These are phyloP conservation scores for Sinocyclocheilus grahami DNA, from an alignment of 2,113 vertebrate species.

Conservation along the genomic window DNA sequence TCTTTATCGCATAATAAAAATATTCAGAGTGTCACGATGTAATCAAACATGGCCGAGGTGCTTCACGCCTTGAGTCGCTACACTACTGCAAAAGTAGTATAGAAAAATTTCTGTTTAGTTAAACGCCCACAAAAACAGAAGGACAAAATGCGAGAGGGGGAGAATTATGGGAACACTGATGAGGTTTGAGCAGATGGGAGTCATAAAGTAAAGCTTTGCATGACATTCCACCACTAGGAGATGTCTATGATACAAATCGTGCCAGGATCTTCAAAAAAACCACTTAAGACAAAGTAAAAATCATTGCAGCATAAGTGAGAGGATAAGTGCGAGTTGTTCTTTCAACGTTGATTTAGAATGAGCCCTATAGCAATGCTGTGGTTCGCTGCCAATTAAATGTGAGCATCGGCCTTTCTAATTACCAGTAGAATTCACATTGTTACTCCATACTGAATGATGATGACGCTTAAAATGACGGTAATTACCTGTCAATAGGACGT, in stretches of 20 bases:
- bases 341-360: conserved; percentile 1
- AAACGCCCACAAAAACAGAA: background rate
- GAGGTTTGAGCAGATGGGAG: conserved; percentile 67
- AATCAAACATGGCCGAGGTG: background rate
- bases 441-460: conserved; percentile 67
- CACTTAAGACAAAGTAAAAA: conserved; percentile 40
- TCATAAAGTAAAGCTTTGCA: conserved; percentile 62
- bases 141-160: background rate
- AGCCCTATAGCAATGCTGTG: background rate
- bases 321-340: background rate
- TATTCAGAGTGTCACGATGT: background rate
- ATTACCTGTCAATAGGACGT: conserved; percentile 69
- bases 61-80: background rate
- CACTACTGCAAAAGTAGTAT: background rate
- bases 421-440: conserved; percentile 64
- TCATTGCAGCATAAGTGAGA: background rate
- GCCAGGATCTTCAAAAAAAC: conserved; percentile 48
- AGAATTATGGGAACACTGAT: conserved; percentile 8
- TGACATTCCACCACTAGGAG: conserved; percentile 60
- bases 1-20: background rate
- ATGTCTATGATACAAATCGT: conserved; percentile 46
- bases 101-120: background rate
- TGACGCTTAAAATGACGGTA: conserved; percentile 65
- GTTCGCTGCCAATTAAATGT: conserved; percentile 53
- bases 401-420: conserved; percentile 67